Conservation (phyloP, 1,140 invertebrate species). For the Conus betulinus region DNA sequence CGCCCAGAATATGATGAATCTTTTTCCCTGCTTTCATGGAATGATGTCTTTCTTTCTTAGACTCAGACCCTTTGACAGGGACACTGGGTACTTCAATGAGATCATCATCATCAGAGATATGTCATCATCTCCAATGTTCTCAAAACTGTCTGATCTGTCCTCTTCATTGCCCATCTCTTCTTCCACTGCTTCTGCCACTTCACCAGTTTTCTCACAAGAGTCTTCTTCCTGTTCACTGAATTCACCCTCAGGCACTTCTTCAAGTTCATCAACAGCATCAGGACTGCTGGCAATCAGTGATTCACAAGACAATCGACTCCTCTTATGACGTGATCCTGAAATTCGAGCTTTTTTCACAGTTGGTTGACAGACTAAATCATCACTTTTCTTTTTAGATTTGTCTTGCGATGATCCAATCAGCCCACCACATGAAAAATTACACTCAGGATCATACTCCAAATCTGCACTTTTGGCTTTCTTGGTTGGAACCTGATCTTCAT, state of each 20-base stretch:
- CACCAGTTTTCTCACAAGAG: background rate
- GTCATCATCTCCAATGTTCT: conserved; percentile 29
- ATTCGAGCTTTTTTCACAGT: conserved; percentile 2
- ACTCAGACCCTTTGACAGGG: background rate
- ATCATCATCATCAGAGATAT: conserved; percentile 38
- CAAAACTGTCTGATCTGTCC: conserved; percentile 21
- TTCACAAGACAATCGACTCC: conserved; percentile 7
- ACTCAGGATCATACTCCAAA: conserved; percentile 67
- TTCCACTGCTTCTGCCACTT: background rate
- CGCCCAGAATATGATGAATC: background rate
- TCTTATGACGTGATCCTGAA: background rate
- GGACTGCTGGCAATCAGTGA: background rate
- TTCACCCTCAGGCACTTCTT: conserved; percentile 37
- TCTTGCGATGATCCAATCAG: background rate
- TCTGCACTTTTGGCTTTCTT: conserved; percentile 47
- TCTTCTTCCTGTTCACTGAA: conserved; percentile 45
- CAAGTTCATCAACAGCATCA: conserved; percentile 48
- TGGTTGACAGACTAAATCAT: background rate
- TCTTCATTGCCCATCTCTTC: background rate
- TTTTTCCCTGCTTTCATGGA: background rate
- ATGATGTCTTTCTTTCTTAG: background rate
- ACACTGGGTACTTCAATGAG: conserved; percentile 31
- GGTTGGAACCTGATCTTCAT: conserved; percentile 16
- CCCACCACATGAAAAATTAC: conserved; percentile 57
- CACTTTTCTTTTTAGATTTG: background rate